phyloP scores from a whole-genome alignment of 2,113 vertebrate species.

The Petaurus breviceps region DNA sequence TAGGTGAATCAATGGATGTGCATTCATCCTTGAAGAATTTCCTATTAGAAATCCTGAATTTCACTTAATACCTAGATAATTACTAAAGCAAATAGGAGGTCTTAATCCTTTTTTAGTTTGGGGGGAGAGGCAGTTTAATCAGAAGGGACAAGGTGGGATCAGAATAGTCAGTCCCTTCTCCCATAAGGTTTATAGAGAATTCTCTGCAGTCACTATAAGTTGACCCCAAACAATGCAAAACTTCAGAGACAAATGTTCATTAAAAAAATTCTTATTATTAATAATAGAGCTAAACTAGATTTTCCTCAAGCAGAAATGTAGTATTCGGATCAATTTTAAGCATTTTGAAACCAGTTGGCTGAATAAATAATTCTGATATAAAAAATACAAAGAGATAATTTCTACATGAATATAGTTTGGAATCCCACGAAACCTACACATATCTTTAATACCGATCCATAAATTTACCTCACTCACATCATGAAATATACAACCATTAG shows the following conservation, averaged over 20 bases:
- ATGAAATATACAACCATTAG: conserved; percentile 24
- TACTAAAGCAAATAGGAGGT: neutral
- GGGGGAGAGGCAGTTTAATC: conserved; percentile 4
- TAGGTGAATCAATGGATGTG: neutral
- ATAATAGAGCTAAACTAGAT: neutral
- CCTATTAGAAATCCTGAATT: neutral
- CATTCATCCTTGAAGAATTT: neutral
- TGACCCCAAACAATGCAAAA: neutral
- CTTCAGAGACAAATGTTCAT: neutral
- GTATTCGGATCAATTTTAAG: conserved; percentile 25
- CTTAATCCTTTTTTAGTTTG: neutral
- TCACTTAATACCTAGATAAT: neutral
- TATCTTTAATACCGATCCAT: neutral
- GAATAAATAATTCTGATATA: neutral
- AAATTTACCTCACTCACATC: neutral
- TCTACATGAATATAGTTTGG: conserved; percentile 3
- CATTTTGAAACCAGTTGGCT: conserved; percentile 1
- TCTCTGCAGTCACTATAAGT: neutral
- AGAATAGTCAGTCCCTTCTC: conserved; percentile 1
- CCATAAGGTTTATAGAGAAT: neutral
- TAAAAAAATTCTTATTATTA: conserved; percentile 16
- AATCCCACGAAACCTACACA: neutral
- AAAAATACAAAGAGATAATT: conserved; percentile 7
- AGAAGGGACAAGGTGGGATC: neutral
- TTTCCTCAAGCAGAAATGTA: neutral